Percentiles rank a stretch among this genome's conserved stretches.
phyloP scores from a whole-genome alignment of 1,140 invertebrate species.

The Samia ricini region DNA sequence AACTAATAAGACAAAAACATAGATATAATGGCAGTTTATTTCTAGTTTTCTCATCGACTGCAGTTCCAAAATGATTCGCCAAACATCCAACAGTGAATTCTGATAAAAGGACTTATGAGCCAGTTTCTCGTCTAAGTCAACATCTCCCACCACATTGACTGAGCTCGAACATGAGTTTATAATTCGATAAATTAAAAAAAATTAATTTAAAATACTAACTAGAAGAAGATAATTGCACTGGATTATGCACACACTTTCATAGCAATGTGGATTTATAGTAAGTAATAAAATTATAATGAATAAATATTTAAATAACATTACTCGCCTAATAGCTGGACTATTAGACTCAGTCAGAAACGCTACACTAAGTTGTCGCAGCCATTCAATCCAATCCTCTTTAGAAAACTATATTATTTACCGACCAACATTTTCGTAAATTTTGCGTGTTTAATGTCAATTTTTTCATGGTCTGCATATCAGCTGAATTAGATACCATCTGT shows the following conservation, averaged over 20 bases:
- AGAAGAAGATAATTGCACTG: not conserved
- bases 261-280: not conserved
- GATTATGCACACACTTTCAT: not conserved
- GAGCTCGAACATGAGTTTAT: too few species aligned
- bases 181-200: too few species aligned
- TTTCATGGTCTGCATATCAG: constrained; percentile 84
- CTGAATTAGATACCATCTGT: constrained; percentile 39
- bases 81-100: too few species aligned
- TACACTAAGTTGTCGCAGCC: constrained; percentile 93
- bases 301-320: constrained; percentile 5
- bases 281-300: constrained; percentile 4
- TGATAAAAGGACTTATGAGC: too few species aligned
- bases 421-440: constrained; percentile 92
- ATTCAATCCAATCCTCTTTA: constrained; percentile 98
- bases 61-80: too few species aligned
- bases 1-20: too few species aligned
- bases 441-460: constrained; percentile 87
- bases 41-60: too few species aligned
- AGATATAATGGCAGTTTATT: too few species aligned
- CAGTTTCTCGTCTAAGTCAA: too few species aligned
- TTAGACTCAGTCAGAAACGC: constrained; percentile 96
- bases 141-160: too few species aligned
- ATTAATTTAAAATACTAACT: not conserved
- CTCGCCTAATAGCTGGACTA: constrained; percentile 88
- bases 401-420: constrained; percentile 89